Conservation (phyloP, 2,113 vertebrate genomes). For the Bubo blakistoni region DNA sequence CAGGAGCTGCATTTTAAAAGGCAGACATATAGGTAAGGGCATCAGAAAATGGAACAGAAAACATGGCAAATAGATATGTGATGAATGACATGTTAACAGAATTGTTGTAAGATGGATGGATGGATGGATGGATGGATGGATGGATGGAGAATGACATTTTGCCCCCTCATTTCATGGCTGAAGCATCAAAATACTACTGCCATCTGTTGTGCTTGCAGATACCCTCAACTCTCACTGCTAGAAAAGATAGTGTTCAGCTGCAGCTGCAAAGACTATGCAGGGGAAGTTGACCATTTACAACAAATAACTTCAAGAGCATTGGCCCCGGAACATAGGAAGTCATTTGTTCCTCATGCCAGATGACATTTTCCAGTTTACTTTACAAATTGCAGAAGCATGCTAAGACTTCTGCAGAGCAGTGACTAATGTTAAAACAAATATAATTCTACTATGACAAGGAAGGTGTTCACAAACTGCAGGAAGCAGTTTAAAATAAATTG, state of each 20-base stretch:
- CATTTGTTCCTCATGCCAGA: neutral
- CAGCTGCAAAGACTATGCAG: neutral
- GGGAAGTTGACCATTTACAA: constrained; percentile 17
- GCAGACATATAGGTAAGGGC: neutral
- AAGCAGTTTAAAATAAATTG: constrained; percentile 59
- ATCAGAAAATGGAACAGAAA: constrained; percentile 11
- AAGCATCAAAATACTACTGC: constrained; percentile 22
- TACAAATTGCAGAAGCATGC: constrained; percentile 27
- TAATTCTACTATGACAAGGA: constrained; percentile 49
- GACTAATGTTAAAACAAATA: constrained; percentile 59
- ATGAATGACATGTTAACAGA: neutral
- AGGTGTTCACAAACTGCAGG: constrained; percentile 58
- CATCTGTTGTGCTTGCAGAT: constrained; percentile 43
- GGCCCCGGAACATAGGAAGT: neutral
- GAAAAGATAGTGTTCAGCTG: neutral
- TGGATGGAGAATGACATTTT: constrained; percentile 1
- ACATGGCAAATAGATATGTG: neutral
- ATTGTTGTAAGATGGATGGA: neutral
- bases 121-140: neutral
- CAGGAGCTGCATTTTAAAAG: neutral
- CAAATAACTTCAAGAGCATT: constrained; percentile 26
- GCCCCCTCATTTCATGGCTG: constrained; percentile 24
- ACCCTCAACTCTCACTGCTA: neutral
- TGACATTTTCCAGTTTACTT: constrained; percentile 43
- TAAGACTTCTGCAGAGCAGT: constrained; percentile 30